Base-by-base conservation (phyloP, 2,888 invertebrate species). In the Ptycholaimellus sp. region DNA sequence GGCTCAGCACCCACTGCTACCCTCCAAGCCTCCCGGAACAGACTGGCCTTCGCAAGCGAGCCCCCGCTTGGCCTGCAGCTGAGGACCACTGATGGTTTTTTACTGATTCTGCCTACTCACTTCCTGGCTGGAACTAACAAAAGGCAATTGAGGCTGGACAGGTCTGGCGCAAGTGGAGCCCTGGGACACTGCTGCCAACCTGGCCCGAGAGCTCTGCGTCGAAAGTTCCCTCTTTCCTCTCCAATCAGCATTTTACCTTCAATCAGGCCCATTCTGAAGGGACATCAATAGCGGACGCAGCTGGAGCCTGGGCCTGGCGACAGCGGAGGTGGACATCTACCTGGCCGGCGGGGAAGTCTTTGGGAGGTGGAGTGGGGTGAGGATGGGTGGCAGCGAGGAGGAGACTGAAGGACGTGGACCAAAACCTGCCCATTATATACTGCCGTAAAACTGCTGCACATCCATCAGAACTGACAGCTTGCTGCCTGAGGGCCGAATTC, bases 141-240 rank as follows among this genome's bases (percentile, higher is more conserved):
- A n/a, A n/a, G 7, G 25, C 25, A 3, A 34, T 44, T 21, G 47
- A 64, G 76, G 74, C 55, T 64, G 68, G 42, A 65, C 63, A 17
- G 66, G 68, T 37, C 71, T 72, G 32, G 76, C 81, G 25, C 72
- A 75, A 41, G 76, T 83, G 25, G 82, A 87, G 51, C 79, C 87
- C 0, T 90, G 87, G 87, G 81, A 78, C 6, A 76, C 79, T 13
- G 83, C 82, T 49, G 83, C 83, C 61, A 76, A 82, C 51, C 62
- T 72, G 40, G 66, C 68, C 11, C 58, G 17, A 53, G 62, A 39
- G 49, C 63, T 29, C 49, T 67, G 33, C 56, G 59, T 43, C 52
- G 54, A 31, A 50, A 54, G 59, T 47, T 31, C 7, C 16, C 14
- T 39, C 36, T 36, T 38, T 16, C 18, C 5, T 16, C 5, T 13